A percentile compares a stretch with the other conserved stretches of the same genome.
Evolutionary conservation across 2,888 invertebrate genomes (phyloP).

Genomic region (Lacanobia wlatinum): DNA sequence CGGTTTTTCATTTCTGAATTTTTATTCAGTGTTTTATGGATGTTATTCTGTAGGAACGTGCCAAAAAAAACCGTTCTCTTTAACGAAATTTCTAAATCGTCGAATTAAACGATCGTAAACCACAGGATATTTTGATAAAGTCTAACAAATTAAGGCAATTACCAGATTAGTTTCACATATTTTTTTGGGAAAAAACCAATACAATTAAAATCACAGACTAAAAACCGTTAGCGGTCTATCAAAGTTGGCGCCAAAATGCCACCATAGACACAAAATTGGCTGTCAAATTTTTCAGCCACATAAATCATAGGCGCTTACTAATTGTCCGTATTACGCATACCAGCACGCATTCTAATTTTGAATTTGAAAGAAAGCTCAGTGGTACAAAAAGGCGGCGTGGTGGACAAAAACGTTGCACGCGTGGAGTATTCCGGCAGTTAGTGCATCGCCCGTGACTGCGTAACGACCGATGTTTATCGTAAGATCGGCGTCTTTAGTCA

Average conservation of each 20-base stretch:
- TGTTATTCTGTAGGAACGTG: neutral
- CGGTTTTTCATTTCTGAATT: constrained; percentile 14
- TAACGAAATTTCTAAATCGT: constrained; percentile 25
- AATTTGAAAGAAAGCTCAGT: constrained; percentile 70
- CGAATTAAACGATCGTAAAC: constrained; percentile 42
- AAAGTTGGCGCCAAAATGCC: constrained; percentile 83
- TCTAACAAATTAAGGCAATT: constrained; percentile 27
- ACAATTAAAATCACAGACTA: constrained; percentile 21
- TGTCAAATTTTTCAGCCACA: constrained; percentile 69
- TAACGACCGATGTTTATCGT: constrained; percentile 88
- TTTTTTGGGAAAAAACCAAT: constrained; percentile 37
- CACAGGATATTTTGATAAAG: constrained; percentile 10
- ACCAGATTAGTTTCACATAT: constrained; percentile 46
- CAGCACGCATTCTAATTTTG: constrained; percentile 69
- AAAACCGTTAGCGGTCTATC: constrained; percentile 73
- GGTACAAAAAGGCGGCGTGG: constrained; percentile 71
- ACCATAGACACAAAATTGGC: constrained; percentile 63
- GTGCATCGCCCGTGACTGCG: constrained; percentile 86
- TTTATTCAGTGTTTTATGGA: constrained; percentile 6
- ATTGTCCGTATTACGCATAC: constrained; percentile 69
- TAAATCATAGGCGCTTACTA: constrained; percentile 87
- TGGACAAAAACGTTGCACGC: constrained; percentile 85
- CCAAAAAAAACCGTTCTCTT: neutral
- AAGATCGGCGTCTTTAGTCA: constrained; percentile 69
- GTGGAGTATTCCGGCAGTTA: constrained; percentile 83